Evolutionary conservation across 2,113 vertebrate species (phyloP), one percentile per base, ranked within the genome.

Genomic region (Sminthopsis crassicaudata): DNA sequence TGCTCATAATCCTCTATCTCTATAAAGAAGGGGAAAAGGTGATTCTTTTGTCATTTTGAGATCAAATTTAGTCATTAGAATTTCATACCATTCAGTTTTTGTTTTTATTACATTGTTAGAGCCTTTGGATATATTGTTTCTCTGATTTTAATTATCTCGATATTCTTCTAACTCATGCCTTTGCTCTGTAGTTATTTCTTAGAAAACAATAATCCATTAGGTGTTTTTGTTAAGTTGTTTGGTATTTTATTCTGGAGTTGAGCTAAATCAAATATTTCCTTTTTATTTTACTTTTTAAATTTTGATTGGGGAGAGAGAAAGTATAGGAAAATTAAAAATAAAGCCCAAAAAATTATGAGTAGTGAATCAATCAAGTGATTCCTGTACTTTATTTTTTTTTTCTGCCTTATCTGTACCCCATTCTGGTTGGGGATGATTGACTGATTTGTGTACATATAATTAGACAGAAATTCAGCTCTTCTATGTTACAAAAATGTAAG

Each of bases 401-500:
- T 42, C 19, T 84, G 36, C 36, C n/a, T 76, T 76, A 76, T 76
- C 60, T 76, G 14, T 76, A 76, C 14, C 14, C 60, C 0, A n/a
- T 4, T n/a, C 60, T 76, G 36, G 60, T n/a, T 67, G 60, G 60
- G 57, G 30, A 10, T 67, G 27, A 27, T 67, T 67, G 60, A 36
- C 60, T 67, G 30, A 36, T 36, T 67, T 36, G 57, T 67, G 60
- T 16, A 60, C 36, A 30, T 60, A 60, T 67, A 16, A 67, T 67
- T 67, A 67, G 30, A 67, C 30, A 67, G 23, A 67, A 60, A 57
- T 30, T 60, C 10, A 30, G 27, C 11, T 60, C 11, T 67, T 67
- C 0, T 90, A 0, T 96, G 92, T 94, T 48, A 95, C 60, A 91
- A 67, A 36, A 67, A 36, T 90, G 3, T 93, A 54, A 96, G 9